Conservation (phyloP, 2,888 invertebrate species). For the Melolontha melolontha region DNA sequence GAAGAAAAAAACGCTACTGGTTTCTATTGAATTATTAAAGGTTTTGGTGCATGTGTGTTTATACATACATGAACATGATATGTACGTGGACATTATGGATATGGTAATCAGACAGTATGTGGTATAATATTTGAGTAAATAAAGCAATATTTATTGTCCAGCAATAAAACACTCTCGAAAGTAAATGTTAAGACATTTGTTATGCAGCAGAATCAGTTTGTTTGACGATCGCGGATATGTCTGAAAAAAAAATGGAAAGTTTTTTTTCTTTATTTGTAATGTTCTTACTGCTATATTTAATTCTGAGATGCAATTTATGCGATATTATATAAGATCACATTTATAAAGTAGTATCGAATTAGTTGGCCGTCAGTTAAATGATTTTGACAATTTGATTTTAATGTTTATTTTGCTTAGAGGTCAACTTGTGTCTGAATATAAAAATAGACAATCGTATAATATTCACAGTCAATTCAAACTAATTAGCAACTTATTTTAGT, state of each 20-base stretch:
- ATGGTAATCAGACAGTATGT: conserved; percentile 27
- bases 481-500: conserved; percentile 23
- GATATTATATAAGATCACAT: too few relatives aligned
- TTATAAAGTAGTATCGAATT: too few relatives aligned
- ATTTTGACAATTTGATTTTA: too few relatives aligned
- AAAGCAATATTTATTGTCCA: conserved; percentile 40
- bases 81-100: conserved; percentile 13
- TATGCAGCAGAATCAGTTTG: conserved; percentile 19
- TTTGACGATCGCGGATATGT: conserved; percentile 9
- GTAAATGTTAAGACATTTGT: conserved; percentile 39
- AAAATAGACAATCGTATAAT: conserved; percentile 15
- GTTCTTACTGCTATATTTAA: background rate
- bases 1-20: background rate
- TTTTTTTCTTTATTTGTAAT: conserved; percentile 19
- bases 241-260: conserved; percentile 23
- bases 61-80: conserved; percentile 6
- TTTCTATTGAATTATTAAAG: conserved; percentile 14
- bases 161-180: conserved; percentile 38
- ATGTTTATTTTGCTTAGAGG: too few relatives aligned
- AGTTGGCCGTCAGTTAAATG: too few relatives aligned
- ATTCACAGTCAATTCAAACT: conserved; percentile 3
- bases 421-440: background rate
- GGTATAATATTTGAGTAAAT: conserved; percentile 33
- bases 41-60: background rate
- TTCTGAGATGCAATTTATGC: too few relatives aligned